These are phyloP conservation scores for Phenganax marumi DNA, from an alignment of 92 coral and sea anemone species.

Conservation along the genomic window DNA sequence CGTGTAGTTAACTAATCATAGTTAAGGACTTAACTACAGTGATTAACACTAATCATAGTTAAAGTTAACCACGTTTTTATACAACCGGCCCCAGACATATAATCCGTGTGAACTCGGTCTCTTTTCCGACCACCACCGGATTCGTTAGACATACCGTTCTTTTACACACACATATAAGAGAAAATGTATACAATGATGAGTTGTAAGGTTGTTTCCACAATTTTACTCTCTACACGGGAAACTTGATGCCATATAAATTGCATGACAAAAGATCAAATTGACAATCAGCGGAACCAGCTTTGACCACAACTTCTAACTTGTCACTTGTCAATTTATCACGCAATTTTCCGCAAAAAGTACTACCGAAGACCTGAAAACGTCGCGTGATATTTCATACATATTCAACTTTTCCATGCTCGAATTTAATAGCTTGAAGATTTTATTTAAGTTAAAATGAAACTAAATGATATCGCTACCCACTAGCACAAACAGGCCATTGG, in stretches of 20 bases:
- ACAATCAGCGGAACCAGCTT: neutral
- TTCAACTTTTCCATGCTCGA: constrained; percentile 3
- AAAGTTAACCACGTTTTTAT: too few relatives aligned
- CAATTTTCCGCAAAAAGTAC: constrained; percentile 10
- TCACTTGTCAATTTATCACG: constrained; percentile 3
- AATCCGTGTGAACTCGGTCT: too few relatives aligned
- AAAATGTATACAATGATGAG: too few relatives aligned
- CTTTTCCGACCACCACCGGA: too few relatives aligned
- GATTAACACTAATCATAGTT: too few relatives aligned
- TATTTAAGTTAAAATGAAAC: neutral
- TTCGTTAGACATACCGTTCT: too few relatives aligned
- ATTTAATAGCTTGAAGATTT: neutral
- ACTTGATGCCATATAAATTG: neutral
- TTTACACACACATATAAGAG: too few relatives aligned
- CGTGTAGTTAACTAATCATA: too few relatives aligned
- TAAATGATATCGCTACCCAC: neutral
- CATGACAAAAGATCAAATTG: constrained; percentile 16
- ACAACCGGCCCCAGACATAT: too few relatives aligned
- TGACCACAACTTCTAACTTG: neutral
- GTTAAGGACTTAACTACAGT: too few relatives aligned
- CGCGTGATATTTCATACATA: constrained; percentile 11
- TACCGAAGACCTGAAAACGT: constrained; percentile 12
- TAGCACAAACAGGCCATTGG: neutral
- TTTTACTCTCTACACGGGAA: neutral
- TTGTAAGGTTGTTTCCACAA: neutral